Evolutionary conservation across 2,888 invertebrate species (phyloP).

Genomic region (Lycia hirtaria): DNA sequence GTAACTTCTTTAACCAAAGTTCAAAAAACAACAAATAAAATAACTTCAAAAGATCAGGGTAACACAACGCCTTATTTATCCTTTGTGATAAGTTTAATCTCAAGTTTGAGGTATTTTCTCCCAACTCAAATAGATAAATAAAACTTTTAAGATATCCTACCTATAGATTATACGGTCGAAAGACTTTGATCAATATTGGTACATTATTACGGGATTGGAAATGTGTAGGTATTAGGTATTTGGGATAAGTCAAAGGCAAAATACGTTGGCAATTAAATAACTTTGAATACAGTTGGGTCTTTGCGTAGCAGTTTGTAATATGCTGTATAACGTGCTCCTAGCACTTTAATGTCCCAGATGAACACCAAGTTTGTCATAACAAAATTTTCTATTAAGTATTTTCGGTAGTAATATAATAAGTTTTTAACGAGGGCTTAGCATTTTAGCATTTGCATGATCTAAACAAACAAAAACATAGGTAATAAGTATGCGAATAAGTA

Average conservation of each 20-base stretch:
- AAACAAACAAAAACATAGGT: too few species aligned
- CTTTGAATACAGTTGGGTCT: too few species aligned
- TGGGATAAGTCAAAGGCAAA: background rate
- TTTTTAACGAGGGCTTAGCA: too few species aligned
- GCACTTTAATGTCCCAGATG: too few species aligned
- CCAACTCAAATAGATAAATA: background rate
- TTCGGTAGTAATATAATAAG: too few species aligned
- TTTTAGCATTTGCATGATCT: too few species aligned
- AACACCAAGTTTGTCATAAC: too few species aligned
- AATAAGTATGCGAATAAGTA: too few species aligned
- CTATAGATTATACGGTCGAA: conserved; percentile 1
- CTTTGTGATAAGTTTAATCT: conserved; percentile 7
- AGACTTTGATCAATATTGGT: background rate
- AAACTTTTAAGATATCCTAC: conserved; percentile 11
- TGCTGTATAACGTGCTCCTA: too few species aligned
- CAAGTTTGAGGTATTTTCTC: conserved; percentile 2
- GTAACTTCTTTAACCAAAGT: background rate
- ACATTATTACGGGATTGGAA: conserved; percentile 3
- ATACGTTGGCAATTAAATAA: too few species aligned
- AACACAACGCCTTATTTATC: background rate
- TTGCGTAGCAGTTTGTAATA: too few species aligned
- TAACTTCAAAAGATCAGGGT: background rate
- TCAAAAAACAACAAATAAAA: background rate
- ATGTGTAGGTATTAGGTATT: background rate
- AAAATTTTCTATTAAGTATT: too few species aligned